phyloP scores from a whole-genome alignment of 2,888 invertebrate genomes.

The Chrysotoxum bicinctum region DNA sequence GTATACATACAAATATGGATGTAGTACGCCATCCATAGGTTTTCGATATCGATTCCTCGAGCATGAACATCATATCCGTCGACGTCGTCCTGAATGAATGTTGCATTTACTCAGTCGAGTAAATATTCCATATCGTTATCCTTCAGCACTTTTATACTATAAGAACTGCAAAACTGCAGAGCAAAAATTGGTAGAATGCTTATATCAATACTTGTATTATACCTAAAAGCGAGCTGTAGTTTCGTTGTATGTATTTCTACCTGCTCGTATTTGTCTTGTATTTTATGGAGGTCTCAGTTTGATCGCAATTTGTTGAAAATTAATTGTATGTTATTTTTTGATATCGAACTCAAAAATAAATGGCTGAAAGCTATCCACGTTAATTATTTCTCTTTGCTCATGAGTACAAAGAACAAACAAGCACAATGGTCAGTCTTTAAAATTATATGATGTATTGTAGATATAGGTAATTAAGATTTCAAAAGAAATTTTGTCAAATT shows the following conservation, averaged over 20 bases:
- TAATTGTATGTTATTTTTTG: slow-evolving; percentile 1
- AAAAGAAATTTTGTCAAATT: no score
- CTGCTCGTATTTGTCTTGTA: no score
- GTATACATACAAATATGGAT: no score
- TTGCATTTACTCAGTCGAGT: slow-evolving; percentile 34
- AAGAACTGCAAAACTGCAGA: background rate
- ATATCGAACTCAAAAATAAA: background rate
- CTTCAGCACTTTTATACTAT: slow-evolving; percentile 17
- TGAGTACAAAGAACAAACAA: no score
- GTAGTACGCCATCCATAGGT: no score
- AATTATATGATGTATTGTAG: no score
- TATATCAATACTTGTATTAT: background rate
- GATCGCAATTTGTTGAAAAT: background rate
- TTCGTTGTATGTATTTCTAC: no score
- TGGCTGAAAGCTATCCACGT: background rate
- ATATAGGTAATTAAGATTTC: no score
- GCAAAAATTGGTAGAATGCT: slow-evolving; percentile 13
- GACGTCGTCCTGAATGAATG: background rate
- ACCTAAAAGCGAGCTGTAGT: no score
- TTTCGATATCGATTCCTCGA: background rate
- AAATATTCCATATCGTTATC: slow-evolving; percentile 25
- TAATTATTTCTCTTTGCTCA: no score
- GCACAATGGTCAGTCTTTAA: no score
- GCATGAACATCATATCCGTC: background rate
- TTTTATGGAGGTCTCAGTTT: background rate